These are phyloP conservation scores for Alca torda DNA, from an alignment of 2,797 vertebrate genomes.

Conservation along the genomic window DNA sequence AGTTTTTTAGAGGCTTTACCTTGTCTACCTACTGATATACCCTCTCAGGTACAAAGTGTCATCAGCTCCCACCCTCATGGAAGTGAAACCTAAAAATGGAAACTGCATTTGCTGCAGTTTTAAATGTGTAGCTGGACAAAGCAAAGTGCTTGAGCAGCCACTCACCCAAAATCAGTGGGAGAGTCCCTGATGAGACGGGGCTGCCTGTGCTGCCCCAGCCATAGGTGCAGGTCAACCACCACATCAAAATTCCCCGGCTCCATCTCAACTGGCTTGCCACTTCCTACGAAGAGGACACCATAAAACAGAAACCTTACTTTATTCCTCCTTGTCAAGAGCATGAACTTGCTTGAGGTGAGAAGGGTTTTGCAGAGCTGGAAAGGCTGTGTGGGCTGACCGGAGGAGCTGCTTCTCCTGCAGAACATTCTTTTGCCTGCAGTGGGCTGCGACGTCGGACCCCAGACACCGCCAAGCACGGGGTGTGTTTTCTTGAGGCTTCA, in stretches of 20 bases:
- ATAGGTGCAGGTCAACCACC: accelerated
- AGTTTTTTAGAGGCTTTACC: not conserved
- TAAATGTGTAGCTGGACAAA: not conserved
- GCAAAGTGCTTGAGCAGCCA: not conserved
- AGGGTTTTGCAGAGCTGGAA: not conserved
- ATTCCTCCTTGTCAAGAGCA: not conserved
- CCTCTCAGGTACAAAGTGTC: not conserved
- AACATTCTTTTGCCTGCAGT: accelerated
- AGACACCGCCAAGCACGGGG: not conserved
- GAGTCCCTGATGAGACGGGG: not conserved
- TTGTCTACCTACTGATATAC: not conserved
- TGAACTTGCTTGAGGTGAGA: not conserved
- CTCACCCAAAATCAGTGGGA: not conserved
- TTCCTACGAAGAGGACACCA: not conserved
- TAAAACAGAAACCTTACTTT: not conserved
- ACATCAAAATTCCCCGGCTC: accelerated
- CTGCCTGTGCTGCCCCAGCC: not conserved
- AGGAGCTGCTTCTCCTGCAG: not conserved
- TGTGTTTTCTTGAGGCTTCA: not conserved
- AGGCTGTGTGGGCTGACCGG: accelerated
- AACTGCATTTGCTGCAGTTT: not conserved
- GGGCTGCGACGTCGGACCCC: not conserved
- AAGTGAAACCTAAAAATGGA: not conserved
- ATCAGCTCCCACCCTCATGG: not conserved
- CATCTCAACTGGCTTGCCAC: accelerated